Evolutionary conservation across 2,797 vertebrate species (phyloP).

Genomic region (Saxicola maurus): DNA sequence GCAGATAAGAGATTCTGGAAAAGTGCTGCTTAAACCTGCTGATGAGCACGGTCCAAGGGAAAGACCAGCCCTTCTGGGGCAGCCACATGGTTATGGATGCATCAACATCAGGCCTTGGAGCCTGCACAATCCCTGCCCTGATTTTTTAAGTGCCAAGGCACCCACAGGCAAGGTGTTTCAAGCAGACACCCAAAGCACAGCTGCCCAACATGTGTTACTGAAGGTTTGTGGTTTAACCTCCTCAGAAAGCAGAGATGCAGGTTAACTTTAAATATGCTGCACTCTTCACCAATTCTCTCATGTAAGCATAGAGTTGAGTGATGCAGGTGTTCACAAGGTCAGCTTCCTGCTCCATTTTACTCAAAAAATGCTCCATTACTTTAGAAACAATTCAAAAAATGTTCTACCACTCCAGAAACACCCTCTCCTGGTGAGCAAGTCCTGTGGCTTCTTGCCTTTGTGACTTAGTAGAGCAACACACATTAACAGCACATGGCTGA

Average conservation of each 20-base stretch:
- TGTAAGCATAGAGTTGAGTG: neutral
- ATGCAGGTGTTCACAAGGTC: neutral
- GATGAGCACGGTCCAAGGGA: neutral
- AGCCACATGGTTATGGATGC: rapidly evolving
- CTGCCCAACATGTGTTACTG: neutral
- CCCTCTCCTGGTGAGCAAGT: neutral
- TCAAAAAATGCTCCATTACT: neutral
- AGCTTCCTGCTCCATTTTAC: neutral
- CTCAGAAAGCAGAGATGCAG: neutral
- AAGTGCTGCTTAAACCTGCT: neutral
- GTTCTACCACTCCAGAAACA: neutral
- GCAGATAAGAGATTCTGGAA: neutral
- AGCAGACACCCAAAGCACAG: neutral
- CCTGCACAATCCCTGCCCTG: neutral
- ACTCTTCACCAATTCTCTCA: neutral
- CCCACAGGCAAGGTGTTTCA: neutral
- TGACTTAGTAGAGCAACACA: neutral
- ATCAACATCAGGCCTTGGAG: neutral
- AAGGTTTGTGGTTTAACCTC: neutral
- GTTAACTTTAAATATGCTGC: neutral
- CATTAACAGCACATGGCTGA: neutral
- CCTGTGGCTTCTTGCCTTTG: neutral
- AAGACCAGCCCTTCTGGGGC: neutral
- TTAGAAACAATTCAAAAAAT: neutral
- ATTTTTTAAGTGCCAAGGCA: neutral